Evolutionary conservation across 64 coral and sea anemone genomes (phyloP), one percentile per base, ranked within the genome.

Genomic region (Stylophora pistillata): DNA sequence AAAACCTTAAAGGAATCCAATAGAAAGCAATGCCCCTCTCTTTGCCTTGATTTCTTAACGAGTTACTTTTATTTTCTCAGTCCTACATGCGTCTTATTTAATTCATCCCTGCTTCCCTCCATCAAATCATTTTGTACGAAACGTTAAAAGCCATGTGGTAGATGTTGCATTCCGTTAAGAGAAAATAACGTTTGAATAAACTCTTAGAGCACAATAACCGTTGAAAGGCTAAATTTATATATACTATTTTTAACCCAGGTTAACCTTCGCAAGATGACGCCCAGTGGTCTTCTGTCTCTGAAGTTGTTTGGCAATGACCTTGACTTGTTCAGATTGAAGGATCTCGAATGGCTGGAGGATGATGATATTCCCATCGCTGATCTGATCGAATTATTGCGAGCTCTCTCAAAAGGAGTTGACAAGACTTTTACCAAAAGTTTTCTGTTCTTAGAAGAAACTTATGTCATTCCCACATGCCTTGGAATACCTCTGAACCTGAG

Each of bases 401-500:
- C 60, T 10, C 26, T 95, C n/a, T 91, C 84, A 41, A 58, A 72
- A 26, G 93, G 93, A 47, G 15, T 88, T 26, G 78, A 95, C 82
- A 83, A 88, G 57, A 95, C 85, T 10, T 95, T 56, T 53, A 95
- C 93, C 1, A 95, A 95, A 77, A 86, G 89, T 28, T 14, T 56
- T 3, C 52, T 95, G 55, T 91, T 95, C 60, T 21, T 95, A 28
- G 88, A 95, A 30, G 85, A 91, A 18, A 87, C 58, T 27, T 66
- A 87, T 60, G 77, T 90, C 47, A 75, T 91, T 34, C 89, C 93
- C 3, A 95, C 93, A 2, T 88, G 82, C 32, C 64, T 95, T 74
- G 93, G 93, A 58, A 74, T 95, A 71, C 93, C 93, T 1, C 59
- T 95, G 77, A 91, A 91, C 64, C n/a, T 95, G 12, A 91, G 85